phyloP scores from a whole-genome alignment of 2,888 invertebrate genomes.

The Criorhina ranunculi region DNA sequence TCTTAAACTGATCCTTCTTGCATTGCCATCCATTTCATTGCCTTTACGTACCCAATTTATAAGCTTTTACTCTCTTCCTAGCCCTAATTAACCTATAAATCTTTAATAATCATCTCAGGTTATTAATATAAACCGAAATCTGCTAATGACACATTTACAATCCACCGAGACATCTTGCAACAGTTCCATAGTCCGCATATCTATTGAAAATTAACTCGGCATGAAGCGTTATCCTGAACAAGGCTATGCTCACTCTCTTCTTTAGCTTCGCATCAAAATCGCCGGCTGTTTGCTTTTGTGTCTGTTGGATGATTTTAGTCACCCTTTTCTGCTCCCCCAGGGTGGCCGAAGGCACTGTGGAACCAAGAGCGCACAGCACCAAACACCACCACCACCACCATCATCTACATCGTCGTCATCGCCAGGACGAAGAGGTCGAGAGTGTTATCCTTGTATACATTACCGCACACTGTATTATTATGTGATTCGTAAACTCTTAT shows the following conservation, averaged over 20 bases:
- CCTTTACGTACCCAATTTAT: neutral
- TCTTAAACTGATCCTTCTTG: too few species aligned
- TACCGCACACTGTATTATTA: conserved; percentile 75
- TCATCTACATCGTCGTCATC: too few species aligned
- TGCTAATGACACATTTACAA: conserved; percentile 69
- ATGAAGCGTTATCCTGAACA: conserved; percentile 61
- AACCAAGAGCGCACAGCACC: conserved; percentile 26
- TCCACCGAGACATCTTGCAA: conserved; percentile 65
- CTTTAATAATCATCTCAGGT: conserved; percentile 57
- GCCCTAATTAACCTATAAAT: conserved; percentile 58
- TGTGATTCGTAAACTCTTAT: conserved; percentile 76
- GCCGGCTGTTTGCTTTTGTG: conserved; percentile 63
- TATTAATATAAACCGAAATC: conserved; percentile 72
- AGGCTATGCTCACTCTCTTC: conserved; percentile 24
- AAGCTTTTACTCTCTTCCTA: neutral
- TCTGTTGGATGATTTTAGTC: conserved; percentile 68
- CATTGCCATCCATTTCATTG: too few species aligned
- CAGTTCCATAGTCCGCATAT: conserved; percentile 52
- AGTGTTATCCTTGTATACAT: conserved; percentile 75
- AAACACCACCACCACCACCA: conserved; percentile 28
- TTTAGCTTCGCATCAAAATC: conserved; percentile 44
- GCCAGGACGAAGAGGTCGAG: conserved; percentile 61
- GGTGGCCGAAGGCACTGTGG: conserved; percentile 23
- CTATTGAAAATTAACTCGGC: conserved; percentile 67
- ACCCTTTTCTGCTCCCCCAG: conserved; percentile 35